Evolutionary conservation across 2,113 vertebrate species (phyloP), one percentile per base, ranked within the genome.

Genomic region (Murina feae): DNA sequence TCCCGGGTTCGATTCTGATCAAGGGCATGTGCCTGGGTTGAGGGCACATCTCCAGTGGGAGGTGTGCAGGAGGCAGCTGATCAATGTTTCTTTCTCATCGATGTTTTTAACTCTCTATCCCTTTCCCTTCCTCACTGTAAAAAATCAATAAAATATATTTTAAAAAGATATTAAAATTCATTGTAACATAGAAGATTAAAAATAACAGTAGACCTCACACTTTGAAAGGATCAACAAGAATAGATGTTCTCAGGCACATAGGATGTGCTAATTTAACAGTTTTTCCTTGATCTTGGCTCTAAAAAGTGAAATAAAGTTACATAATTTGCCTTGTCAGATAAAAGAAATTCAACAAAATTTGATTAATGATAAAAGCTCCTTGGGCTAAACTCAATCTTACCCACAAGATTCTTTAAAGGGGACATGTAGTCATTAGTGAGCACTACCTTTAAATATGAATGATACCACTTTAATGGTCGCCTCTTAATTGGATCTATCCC

Each of bases 251-350:
- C 87, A 85, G 92, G 87, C 95, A 91, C 53, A 75, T 95, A 95
- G 53, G 53, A 91, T 86, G 90, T 95, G 95, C 92, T 96, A 97
- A 97, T 96, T 93, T 97, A 95, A 91, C 91, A 97, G 95, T 49
- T 97, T 94, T 92, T 83, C 84, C 96, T 93, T 89, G 95, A 95
- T 96, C 76, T 97, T 97, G 95, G 93, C 91, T 94, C 55, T 37
- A 93, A 82, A 93, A 90, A 94, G 86, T 91, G 82, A 96, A 96
- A 89, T 81, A 72, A 96, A 93, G 51, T 97, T 96, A 84, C 20
- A 81, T 95, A 96, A 94, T 94, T 95, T 96, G 92, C 12, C 37
- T 95, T 89, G 60, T 91, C 88, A 93, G 75, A 96, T 83, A 66
- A 81, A 95, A 83, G 21, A 71, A 87, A 94, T 74, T 35, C 35